phyloP scores from a whole-genome alignment of 2,797 vertebrate genomes.

The Simalia tracyae region DNA sequence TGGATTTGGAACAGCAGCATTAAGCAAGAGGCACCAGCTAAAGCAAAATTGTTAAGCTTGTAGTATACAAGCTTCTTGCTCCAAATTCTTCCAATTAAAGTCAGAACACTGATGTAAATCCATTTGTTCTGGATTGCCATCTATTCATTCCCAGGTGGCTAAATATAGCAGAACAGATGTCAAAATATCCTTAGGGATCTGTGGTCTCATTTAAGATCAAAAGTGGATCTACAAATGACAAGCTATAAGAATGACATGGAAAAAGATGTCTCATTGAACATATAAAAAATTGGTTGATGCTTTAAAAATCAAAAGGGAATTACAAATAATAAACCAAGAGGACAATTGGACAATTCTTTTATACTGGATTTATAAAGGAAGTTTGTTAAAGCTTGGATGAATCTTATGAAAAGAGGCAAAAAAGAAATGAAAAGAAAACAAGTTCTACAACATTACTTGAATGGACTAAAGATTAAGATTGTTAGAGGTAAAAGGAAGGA shows the following conservation, averaged over 20 bases:
- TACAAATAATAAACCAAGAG: neutral
- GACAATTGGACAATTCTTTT: too few species aligned
- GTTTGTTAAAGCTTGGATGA: neutral
- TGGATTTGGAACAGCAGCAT: neutral
- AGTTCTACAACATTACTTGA: too few species aligned
- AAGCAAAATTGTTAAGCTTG: neutral
- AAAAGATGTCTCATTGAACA: neutral
- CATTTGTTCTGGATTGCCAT: neutral
- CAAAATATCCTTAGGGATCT: neutral
- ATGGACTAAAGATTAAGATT: too few species aligned
- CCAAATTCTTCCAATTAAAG: constrained; percentile 7
- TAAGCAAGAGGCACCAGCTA: neutral
- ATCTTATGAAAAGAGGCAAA: too few species aligned
- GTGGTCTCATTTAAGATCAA: neutral
- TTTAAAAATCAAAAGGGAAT: neutral
- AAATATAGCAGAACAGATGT: neutral
- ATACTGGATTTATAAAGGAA: neutral
- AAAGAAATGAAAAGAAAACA: too few species aligned
- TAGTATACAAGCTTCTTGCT: neutral
- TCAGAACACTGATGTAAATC: neutral
- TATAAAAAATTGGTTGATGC: neutral
- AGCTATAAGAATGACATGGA: neutral
- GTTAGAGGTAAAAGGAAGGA: too few species aligned
- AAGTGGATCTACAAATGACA: neutral
- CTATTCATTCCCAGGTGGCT: neutral